These are phyloP conservation scores for Epistrophe grossulariae DNA, from an alignment of 2,888 invertebrate genomes.

Conservation along the genomic window DNA sequence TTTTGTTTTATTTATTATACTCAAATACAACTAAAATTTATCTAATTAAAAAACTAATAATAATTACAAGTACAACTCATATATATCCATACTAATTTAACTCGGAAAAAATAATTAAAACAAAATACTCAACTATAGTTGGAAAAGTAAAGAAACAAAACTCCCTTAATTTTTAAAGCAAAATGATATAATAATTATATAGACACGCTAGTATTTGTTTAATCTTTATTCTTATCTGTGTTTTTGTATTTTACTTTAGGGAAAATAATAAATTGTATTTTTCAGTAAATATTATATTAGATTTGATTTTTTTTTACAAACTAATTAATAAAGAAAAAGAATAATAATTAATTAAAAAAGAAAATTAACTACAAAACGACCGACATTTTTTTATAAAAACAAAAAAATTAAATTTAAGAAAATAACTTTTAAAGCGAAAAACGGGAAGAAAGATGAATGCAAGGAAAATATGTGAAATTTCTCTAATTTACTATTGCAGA, in stretches of 20 bases:
- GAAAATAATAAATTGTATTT: constrained; percentile 60
- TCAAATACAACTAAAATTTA: constrained; percentile 76
- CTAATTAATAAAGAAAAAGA: constrained; percentile 64
- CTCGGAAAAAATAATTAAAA: constrained; percentile 51
- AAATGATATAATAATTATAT: constrained; percentile 37
- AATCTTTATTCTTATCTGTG: constrained; percentile 21
- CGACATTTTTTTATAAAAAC: constrained; percentile 46
- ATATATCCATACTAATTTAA: constrained; percentile 68
- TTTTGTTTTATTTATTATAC: constrained; percentile 56
- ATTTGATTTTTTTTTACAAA: constrained; percentile 59
- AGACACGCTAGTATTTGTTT: constrained; percentile 55
- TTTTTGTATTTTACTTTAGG: constrained; percentile 32
- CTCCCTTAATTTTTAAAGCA: constrained; percentile 62
- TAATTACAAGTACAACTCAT: constrained; percentile 73
- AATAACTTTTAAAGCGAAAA: constrained; percentile 57
- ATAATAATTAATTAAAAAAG: constrained; percentile 60
- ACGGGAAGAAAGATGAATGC: constrained; percentile 51
- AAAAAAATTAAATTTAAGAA: constrained; percentile 36
- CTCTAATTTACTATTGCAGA: constrained; percentile 69
- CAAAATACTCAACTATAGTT: constrained; percentile 66
- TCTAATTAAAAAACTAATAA: constrained; percentile 77
- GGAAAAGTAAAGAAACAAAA: constrained; percentile 66
- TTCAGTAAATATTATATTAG: constrained; percentile 57
- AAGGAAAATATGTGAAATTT: constrained; percentile 53
- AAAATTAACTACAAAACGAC: constrained; percentile 71